Base-by-base conservation (phyloP, 2,888 invertebrate genomes). In the Hoplodrina ambigua region DNA sequence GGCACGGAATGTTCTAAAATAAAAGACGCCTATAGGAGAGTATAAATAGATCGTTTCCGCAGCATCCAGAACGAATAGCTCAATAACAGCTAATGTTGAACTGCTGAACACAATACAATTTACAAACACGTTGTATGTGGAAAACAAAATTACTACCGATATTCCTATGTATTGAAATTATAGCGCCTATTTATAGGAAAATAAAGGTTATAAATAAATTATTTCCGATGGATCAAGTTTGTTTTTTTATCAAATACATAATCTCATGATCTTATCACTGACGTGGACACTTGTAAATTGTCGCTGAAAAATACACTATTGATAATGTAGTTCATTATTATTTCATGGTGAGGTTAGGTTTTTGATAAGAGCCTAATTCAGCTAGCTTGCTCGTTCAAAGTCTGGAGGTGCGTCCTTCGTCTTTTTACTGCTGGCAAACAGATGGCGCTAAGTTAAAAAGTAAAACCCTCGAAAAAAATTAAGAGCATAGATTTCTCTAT, bases 11-110 rank as follows among this genome's bases (percentile, higher is more conserved):
- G 90, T 88, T 87, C 92, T 88, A 89, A 94, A 94, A 92, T 94
- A 94, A 94, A 85, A 94, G 89, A 88, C 89, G 90, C 88, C 90
- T 87, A 90, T 86, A 89, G 86, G 82, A 81, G 90, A 90, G 92
- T 94, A 95, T 87, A 94, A 94, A 94, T 95, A 95, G 95, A 93
- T 78, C 81, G 87, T 90, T 90, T 90, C 89, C 91, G 89, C 83
- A 83, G 85, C 86, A 88, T 87, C 79, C 86, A 85, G 80, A 60
- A 68, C 67, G 76, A 80, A 78, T 72, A 70, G 75, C 63, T 78
- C 69, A 74, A 66, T 79, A 81, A 15, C 73, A 69, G 71, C 66
- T 64, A 73, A 74, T 67, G 60, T 54, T 66, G 69, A 59, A 46
- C 46, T 46, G 46, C 66, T 71, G 72, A 64, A 68, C 44, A 64